Conservation (phyloP, 2,888 invertebrate species). For the Sicus ferrugineus region DNA sequence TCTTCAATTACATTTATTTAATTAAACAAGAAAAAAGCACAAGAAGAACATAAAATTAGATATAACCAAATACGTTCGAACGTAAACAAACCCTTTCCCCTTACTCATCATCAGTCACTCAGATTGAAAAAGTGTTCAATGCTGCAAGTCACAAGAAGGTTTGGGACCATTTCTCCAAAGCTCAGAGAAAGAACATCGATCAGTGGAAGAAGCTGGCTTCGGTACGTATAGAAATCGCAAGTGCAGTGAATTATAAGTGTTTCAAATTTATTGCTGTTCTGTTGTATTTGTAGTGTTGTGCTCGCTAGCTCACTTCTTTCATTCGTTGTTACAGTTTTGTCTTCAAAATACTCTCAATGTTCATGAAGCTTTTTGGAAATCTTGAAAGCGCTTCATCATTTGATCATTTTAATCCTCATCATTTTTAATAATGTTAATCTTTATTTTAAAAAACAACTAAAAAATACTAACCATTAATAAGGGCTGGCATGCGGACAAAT, state of each 20-base stretch:
- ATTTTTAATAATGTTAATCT: too few species aligned
- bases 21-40: conserved; percentile 10
- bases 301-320: too few species aligned
- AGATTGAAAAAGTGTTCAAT: conserved; percentile 97
- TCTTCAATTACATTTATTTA: conserved; percentile 3
- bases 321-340: too few species aligned
- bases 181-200: conserved; percentile 98
- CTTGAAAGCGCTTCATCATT: too few species aligned
- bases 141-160: conserved; percentile 97
- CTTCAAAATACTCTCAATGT: too few species aligned
- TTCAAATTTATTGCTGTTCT: neutral
- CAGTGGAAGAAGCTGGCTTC: conserved; percentile 96
- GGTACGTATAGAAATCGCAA: conserved; percentile 72
- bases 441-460: too few species aligned
- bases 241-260: conserved; percentile 12
- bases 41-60: neutral
- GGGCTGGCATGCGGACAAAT: too few species aligned
- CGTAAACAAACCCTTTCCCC: conserved; percentile 49
- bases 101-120: conserved; percentile 81
- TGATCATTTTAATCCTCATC: too few species aligned
- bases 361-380: too few species aligned
- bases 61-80: conserved; percentile 24
- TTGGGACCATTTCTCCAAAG: conserved; percentile 99
- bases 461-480: too few species aligned
- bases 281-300: too few species aligned